phyloP scores from a whole-genome alignment of 2,888 invertebrate genomes.

The Thera britannica region DNA sequence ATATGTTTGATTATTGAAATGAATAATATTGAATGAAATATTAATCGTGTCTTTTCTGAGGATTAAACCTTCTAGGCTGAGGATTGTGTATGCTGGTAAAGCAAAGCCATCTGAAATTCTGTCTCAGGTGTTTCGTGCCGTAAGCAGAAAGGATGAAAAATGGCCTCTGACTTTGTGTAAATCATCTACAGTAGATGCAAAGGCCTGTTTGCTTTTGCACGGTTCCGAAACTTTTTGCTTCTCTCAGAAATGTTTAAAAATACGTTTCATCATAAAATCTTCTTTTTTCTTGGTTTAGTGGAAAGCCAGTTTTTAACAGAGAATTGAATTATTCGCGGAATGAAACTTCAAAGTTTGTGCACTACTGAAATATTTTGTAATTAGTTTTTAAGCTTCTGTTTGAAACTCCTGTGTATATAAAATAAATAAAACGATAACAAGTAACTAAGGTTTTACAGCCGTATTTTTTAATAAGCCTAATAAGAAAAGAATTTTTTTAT shows the following conservation, averaged over 20 bases:
- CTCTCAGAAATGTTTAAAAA: not conserved
- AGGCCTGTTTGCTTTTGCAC: not conserved
- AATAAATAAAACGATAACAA: no score
- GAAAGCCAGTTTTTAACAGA: not conserved
- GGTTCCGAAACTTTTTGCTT: not conserved
- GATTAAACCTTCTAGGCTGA: no score
- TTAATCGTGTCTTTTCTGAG: no score
- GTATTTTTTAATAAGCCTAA: no score
- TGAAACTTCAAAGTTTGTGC: not conserved
- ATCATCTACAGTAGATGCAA: not conserved
- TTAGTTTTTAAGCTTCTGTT: not conserved
- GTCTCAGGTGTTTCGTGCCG: not conserved
- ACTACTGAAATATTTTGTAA: not conserved
- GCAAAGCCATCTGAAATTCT: no score
- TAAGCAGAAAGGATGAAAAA: not conserved
- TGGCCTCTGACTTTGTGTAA: not conserved
- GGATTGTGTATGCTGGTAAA: no score
- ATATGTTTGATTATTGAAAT: no score
- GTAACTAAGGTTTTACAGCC: no score
- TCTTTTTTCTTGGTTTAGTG: not conserved
- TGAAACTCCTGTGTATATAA: no score
- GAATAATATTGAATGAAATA: no score
- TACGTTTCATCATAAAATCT: not conserved
- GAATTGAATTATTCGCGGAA: not conserved
- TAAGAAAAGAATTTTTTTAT: no score